phyloP scores from a whole-genome alignment of 2,797 vertebrate species.

The Craterocephalus amniculus region DNA sequence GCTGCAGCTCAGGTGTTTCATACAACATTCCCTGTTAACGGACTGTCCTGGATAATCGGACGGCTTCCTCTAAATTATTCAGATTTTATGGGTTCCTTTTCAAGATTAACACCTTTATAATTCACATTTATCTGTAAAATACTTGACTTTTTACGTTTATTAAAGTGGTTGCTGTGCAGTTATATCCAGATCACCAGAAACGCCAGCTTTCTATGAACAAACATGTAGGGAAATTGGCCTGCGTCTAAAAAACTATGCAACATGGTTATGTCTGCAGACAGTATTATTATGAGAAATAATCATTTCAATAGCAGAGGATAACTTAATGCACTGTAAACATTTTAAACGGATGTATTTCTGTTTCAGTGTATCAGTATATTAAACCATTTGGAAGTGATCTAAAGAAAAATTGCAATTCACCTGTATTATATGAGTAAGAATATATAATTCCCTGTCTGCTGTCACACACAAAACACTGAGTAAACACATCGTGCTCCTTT shows the following conservation, averaged over 20 bases:
- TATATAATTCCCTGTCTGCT: constrained; percentile 17
- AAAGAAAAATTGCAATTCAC: constrained; percentile 3
- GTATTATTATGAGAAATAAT: constrained; percentile 9
- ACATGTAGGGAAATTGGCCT: constrained; percentile 3
- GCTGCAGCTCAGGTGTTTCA: constrained; percentile 22
- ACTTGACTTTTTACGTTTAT: constrained; percentile 1
- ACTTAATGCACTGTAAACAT: neutral
- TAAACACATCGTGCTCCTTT: constrained; percentile 55
- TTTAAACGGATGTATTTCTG: neutral
- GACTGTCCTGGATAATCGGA: constrained; percentile 25
- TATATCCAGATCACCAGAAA: constrained; percentile 9
- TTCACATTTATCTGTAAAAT: constrained; percentile 8
- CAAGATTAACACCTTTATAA: neutral
- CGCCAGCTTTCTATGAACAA: constrained; percentile 7
- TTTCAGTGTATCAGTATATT: neutral
- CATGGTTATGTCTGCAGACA: constrained; percentile 10
- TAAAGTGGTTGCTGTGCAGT: neutral
- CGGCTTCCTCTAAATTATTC: constrained; percentile 53
- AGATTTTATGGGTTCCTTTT: constrained; percentile 37
- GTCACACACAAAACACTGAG: constrained; percentile 20
- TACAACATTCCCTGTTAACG: constrained; percentile 36
- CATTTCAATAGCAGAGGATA: neutral
- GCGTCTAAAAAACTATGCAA: constrained; percentile 10
- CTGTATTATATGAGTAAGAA: constrained; percentile 11
- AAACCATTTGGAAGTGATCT: neutral